Conservation (phyloP, 2,888 invertebrate species). For the Eristalinus sepulchralis region DNA sequence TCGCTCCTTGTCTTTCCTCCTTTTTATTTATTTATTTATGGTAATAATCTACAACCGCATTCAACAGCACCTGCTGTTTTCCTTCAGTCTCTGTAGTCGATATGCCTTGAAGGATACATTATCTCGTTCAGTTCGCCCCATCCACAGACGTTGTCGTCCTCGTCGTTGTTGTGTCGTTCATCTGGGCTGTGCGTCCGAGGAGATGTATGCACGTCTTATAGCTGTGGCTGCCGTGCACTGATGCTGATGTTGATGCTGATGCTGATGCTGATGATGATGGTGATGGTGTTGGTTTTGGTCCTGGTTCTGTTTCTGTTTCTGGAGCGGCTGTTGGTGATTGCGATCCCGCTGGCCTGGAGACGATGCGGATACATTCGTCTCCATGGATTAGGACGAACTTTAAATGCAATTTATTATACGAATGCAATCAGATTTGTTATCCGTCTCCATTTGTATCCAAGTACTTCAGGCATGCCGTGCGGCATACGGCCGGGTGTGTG, state of each 20-base stretch:
- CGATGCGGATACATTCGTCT: constrained; percentile 64
- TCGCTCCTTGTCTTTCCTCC: not conserved
- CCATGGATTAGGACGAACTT: constrained; percentile 69
- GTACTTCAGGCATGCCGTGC: constrained; percentile 54
- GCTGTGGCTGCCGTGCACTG: constrained; percentile 22
- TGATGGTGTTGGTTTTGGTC: not conserved
- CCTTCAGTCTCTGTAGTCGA: constrained; percentile 51
- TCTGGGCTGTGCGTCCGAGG: constrained; percentile 45
- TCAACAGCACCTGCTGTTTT: constrained; percentile 55
- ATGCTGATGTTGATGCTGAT: not conserved
- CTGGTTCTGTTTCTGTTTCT: not conserved
- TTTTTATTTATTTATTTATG: constrained; percentile 66
- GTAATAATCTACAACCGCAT: constrained; percentile 67
- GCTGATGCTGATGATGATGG: not conserved
- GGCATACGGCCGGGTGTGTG: constrained; percentile 21
- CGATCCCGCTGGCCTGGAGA: constrained; percentile 4
- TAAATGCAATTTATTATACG: constrained; percentile 72
- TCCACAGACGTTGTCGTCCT: constrained; percentile 7
- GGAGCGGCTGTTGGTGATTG: not conserved
- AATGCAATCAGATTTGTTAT: constrained; percentile 71
- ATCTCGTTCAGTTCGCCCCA: constrained; percentile 32
- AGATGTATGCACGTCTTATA: constrained; percentile 39
- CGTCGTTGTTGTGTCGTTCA: constrained; percentile 1
- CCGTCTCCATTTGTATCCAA: constrained; percentile 69
- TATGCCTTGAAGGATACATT: constrained; percentile 39